phyloP scores from a whole-genome alignment of 2,797 vertebrate species.

The Hybognathus amarus region DNA sequence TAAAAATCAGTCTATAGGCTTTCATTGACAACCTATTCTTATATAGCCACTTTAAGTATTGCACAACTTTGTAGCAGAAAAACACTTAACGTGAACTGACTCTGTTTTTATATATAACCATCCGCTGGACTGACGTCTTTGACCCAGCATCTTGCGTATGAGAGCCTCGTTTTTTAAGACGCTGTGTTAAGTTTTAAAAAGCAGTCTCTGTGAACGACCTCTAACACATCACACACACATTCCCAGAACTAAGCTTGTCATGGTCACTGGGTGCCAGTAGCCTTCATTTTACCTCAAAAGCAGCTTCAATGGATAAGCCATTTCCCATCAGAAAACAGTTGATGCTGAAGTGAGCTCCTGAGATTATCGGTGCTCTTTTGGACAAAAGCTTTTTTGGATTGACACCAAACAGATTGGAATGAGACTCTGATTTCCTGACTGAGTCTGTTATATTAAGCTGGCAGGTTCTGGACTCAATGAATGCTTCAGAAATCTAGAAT shows the following conservation, averaged over 20 bases:
- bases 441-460: conserved; percentile 14
- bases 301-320: conserved; percentile 61
- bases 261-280: conserved; percentile 13
- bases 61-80: not conserved
- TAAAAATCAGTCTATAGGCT: too few species aligned
- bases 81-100: too few species aligned
- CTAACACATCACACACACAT: conserved; percentile 6
- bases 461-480: conserved; percentile 23
- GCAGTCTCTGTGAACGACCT: not conserved
- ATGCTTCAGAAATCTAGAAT: conserved; percentile 34
- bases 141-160: not conserved
- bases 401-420: conserved; percentile 69
- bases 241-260: conserved; percentile 8
- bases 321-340: conserved; percentile 72
- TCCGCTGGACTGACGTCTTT: not conserved
- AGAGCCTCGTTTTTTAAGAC: not conserved
- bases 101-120: not conserved
- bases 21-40: too few species aligned
- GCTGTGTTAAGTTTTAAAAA: not conserved
- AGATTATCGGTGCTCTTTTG: conserved; percentile 72
- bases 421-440: conserved; percentile 63
- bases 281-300: conserved; percentile 45
- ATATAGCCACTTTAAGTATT: not conserved
- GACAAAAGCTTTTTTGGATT: conserved; percentile 75
- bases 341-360: conserved; percentile 67